phyloP scores from a whole-genome alignment of 2,797 vertebrate genomes.

The Myoxocephalus aenaeus region DNA sequence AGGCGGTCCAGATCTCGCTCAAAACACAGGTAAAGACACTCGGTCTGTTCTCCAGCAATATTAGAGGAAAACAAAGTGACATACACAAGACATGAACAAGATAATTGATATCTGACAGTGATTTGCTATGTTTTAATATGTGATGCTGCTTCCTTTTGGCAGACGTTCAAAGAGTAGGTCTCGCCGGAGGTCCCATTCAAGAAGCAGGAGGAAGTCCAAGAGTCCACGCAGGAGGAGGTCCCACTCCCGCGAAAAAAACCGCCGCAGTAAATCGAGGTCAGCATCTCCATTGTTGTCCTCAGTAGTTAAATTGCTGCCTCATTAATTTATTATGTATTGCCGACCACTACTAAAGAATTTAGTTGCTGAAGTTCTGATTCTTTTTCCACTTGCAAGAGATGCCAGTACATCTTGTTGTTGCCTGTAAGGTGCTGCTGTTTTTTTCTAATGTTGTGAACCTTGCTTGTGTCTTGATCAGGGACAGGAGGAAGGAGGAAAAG shows the following conservation, averaged over 20 bases:
- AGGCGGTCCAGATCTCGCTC: conserved; percentile 94
- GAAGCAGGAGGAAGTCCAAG: conserved; percentile 93
- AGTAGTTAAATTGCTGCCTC: neutral
- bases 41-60: too few species aligned
- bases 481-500: conserved; percentile 97
- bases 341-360: neutral
- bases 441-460: neutral
- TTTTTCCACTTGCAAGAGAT: neutral
- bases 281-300: neutral
- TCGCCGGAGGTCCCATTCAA: conserved; percentile 92
- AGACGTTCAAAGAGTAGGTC: conserved; percentile 97
- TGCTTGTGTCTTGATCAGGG: conserved; percentile 76
- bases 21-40: conserved; percentile 88
- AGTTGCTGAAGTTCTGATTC: neutral
- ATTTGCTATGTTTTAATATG: neutral
- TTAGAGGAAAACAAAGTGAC: neutral
- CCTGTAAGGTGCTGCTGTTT: neutral
- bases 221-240: conserved; percentile 92
- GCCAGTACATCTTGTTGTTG: neutral
- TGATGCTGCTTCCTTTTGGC: neutral
- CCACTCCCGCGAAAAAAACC: conserved; percentile 91
- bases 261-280: conserved; percentile 92
- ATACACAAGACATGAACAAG: neutral
- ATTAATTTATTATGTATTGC: neutral
- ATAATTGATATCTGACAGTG: neutral